Evolutionary conservation across 2,888 invertebrate species (phyloP), one percentile per base, ranked within the genome.

Genomic region (Rhingia rostrata): DNA sequence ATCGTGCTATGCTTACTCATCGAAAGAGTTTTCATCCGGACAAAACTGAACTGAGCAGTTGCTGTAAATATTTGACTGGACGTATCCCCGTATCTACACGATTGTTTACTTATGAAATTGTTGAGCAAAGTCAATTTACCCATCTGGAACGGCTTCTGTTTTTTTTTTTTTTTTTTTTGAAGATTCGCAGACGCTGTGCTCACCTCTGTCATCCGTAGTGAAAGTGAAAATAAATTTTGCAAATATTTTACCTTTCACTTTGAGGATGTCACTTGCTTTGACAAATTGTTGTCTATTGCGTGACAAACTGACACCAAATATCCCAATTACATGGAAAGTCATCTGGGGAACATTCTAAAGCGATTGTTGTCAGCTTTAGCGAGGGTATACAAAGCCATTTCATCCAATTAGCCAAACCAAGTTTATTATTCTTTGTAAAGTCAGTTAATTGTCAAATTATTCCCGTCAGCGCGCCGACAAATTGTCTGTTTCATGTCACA

Each of bases 161-260:
- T 33, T n/a, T 37, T 67, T 32, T 51, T 41, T 53, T 33, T n/a
- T 37, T 67, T 32, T 51, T 12, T 39, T 30, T 51, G 14, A 10
- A 1, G 39, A 39, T 64, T n/a, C 63, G 6, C 63, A 45, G 6
- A 32, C 33, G 10, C 32, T 53, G 41, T 12, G 61, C 22, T 47
- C 35, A 47, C 22, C n/a, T 22, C 47, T 32, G 9, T 58, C 30
- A 6, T 39, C 9, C 41, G 9, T 22, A 22, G 22, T 37, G 58
- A 39, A 58, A 69, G 69, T 56, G 58, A 69, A 69, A 64, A 51
- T 32, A 10, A 22, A n/a, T 49, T 22, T 14, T 22, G 30, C 49
- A 39, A 69, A 32, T 58, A 12, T 69, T 56, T 58, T 47, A 69
- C 69, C 58, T 69, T 69, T 49, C 39, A 69, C 58, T 69, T 49